Percentiles rank a stretch among this genome's conserved stretches.
Evolutionary conservation across 2,113 vertebrate genomes (phyloP).

Genomic region (Otus sunia): DNA sequence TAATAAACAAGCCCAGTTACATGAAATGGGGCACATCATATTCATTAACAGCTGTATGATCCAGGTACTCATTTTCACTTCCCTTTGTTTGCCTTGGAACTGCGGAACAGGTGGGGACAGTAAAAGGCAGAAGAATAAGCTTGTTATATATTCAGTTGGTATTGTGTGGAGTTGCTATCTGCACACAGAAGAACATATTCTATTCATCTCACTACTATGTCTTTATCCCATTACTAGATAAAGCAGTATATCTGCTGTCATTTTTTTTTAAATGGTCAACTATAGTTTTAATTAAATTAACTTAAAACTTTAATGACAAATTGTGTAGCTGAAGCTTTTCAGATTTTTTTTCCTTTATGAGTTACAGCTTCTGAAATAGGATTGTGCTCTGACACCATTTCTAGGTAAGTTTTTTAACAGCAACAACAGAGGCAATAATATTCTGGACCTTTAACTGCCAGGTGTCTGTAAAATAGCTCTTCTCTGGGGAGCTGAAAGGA

Average conservation of each 20-base stretch:
- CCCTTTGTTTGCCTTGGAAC: not conserved
- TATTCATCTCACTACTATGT: not conserved
- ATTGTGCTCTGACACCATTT: not conserved
- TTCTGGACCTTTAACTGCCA: constrained; percentile 40
- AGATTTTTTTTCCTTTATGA: not conserved
- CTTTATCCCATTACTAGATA: too few relatives aligned
- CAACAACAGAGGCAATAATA: not conserved
- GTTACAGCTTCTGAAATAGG: not conserved
- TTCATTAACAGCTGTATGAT: not conserved
- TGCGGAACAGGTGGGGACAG: not conserved
- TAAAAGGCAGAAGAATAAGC: not conserved
- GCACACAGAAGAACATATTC: not conserved
- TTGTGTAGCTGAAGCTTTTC: not conserved
- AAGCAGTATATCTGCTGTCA: not conserved
- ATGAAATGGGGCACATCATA: not conserved
- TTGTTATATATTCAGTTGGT: not conserved
- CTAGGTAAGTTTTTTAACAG: constrained; percentile 6
- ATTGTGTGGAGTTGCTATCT: not conserved
- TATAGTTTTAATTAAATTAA: constrained; percentile 24
- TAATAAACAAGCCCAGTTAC: not conserved
- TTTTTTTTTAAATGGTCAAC: not conserved
- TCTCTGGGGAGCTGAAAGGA: constrained; percentile 53
- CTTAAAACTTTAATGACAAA: constrained; percentile 6
- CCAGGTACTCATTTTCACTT: not conserved
- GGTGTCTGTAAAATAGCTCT: constrained; percentile 35